Evolutionary conservation across 1,140 invertebrate genomes (phyloP), one percentile per base, ranked within the genome.

Genomic region (Polypedilum vanderplanki): DNA sequence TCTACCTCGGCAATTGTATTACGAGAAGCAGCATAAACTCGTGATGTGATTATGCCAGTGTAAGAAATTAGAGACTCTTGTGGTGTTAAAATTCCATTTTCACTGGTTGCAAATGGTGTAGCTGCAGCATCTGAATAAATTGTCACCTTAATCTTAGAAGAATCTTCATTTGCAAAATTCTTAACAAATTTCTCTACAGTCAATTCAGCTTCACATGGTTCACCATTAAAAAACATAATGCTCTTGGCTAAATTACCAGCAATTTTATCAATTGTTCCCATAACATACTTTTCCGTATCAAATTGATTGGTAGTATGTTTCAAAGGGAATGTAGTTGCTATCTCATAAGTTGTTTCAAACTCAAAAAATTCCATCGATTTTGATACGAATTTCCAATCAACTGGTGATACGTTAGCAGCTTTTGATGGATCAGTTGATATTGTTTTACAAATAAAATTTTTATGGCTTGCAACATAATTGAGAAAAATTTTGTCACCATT

Each of bases 211-310:
- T 65, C 18, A 12, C 24, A 7, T 40, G 74, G 20, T 65, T 75
- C 74, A n/a, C 74, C 74, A 33, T 75, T 46, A 8, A 67, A 46
- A 18, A 75, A 75, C 41, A 75, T 22, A 2, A 75, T 17, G 5
- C 46, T 33, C 65, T 41, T 10, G n/a, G 20, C 20, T n/a, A 75
- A 40, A 24, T 65, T 22, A 15, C 7, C 46, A 8, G 22, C 20
- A 65, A 76, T 7, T 81, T 77, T 73, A 80, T 46, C 74, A 15
- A 24, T 74, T 0, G 12, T 74, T 67, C 65, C 73, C 24, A 22
- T 17, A 46, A 83, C 80, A 77, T 81, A 80, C 67, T 80, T 77
- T 33, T 83, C 81, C 64, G 82, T 79, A 74, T 83, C 81, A n/a
- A 81, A 77, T 40, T 79, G 79, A 40, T 78, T 77, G 12, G n/a